phyloP scores from a whole-genome alignment of 2,888 invertebrate genomes.

The Cryptophagus acutangulus region DNA sequence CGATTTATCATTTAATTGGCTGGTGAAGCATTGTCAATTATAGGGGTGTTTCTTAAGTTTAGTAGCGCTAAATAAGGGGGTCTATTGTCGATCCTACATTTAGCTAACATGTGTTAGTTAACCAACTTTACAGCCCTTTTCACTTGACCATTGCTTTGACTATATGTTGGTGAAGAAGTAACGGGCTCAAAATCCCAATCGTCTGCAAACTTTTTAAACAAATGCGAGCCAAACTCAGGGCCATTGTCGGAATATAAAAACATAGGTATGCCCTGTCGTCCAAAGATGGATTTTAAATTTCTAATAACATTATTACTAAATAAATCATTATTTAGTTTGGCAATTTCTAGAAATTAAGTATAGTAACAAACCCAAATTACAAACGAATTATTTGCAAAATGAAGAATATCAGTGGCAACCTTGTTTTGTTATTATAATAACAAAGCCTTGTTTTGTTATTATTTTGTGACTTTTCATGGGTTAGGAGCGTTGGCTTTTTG shows the following conservation, averaged over 20 bases:
- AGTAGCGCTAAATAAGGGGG: conserved; percentile 24
- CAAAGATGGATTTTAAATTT: conserved; percentile 18
- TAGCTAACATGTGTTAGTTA: conserved; percentile 22
- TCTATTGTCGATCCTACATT: conserved; percentile 16
- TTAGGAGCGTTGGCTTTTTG: conserved; percentile 6
- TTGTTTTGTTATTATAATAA: no score
- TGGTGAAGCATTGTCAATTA: conserved; percentile 23
- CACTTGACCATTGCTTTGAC: conserved; percentile 15
- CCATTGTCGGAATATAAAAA: conserved; percentile 18
- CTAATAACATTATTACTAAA: conserved; percentile 4
- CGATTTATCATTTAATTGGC: conserved; percentile 24
- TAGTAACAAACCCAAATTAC: conserved; percentile 11
- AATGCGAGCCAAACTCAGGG: conserved; percentile 9
- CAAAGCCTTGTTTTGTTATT: conserved; percentile 6
- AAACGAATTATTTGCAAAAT: conserved; percentile 8
- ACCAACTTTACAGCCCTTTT: conserved; percentile 23
- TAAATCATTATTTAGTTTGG: conserved; percentile 3
- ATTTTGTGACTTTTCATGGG: conserved; percentile 13
- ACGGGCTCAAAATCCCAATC: conserved; percentile 17
- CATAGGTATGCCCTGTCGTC: conserved; percentile 17
- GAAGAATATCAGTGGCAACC: conserved; percentile 12
- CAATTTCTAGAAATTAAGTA: conserved; percentile 4
- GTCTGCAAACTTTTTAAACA: conserved; percentile 15
- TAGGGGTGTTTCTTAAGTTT: conserved; percentile 21
- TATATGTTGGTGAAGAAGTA: conserved; percentile 10